Evolutionary conservation across 2,888 invertebrate species (phyloP).

Genomic region (Eupithecia pulchellata): DNA sequence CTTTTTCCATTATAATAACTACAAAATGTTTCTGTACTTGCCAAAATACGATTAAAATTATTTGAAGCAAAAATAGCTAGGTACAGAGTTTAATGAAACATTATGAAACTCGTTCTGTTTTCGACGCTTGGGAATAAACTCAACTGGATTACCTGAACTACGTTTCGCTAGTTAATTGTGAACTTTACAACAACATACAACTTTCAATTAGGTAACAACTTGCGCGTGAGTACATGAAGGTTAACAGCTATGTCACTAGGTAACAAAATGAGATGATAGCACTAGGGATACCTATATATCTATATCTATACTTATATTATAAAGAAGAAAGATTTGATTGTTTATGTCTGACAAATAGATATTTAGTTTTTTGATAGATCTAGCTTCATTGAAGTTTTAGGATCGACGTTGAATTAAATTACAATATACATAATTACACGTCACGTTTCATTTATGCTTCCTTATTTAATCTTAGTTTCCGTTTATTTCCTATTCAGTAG

Average conservation of each 20-base stretch:
- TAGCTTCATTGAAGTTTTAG: background rate
- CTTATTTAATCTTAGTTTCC: background rate
- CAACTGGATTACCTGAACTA: background rate
- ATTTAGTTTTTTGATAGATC: no score
- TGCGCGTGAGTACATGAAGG: background rate
- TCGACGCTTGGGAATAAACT: background rate
- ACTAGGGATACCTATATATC: no score
- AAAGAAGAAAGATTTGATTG: no score
- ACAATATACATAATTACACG: background rate
- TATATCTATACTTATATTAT: no score
- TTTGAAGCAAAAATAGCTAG: background rate
- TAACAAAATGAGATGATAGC: background rate
- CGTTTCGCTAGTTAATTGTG: slow-evolving; percentile 2
- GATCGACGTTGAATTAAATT: background rate
- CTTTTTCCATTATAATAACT: background rate
- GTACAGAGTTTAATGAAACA: background rate
- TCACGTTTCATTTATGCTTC: background rate
- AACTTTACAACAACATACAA: background rate
- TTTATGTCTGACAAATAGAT: no score
- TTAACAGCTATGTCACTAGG: background rate
- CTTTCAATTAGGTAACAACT: background rate
- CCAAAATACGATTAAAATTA: background rate
- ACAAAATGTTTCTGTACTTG: background rate
- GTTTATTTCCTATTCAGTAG: background rate
- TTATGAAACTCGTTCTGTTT: background rate